These are phyloP conservation scores for Corapipo altera DNA, from an alignment of 2,113 vertebrate species.

Conservation along the genomic window DNA sequence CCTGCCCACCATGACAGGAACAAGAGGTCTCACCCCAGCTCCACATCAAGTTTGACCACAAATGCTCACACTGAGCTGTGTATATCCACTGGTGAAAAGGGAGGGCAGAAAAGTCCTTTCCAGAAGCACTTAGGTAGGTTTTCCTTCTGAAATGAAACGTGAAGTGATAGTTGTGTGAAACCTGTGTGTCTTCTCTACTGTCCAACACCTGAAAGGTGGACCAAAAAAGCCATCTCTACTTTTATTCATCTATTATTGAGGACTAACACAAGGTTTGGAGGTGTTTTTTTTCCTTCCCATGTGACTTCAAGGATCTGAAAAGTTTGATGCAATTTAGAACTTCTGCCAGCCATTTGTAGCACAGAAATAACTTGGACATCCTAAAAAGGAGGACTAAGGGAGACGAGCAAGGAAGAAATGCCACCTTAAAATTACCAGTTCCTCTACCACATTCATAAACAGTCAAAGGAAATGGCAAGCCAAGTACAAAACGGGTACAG, in stretches of 20 bases:
- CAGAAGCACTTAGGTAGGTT: not conserved
- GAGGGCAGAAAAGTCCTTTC: not conserved
- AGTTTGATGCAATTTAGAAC: not conserved
- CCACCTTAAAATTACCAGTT: not conserved
- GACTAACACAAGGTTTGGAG: not conserved
- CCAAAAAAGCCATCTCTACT: not conserved
- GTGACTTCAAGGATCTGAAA: not conserved
- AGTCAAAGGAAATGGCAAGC: not conserved
- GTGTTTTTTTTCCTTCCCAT: accelerated
- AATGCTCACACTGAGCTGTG: accelerated
- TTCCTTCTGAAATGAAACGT: not conserved
- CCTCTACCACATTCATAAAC: not conserved
- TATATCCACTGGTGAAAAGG: not conserved
- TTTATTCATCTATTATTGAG: not conserved
- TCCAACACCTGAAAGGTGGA: accelerated
- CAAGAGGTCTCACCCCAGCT: not conserved
- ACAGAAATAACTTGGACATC: not conserved
- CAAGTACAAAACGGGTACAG: not conserved
- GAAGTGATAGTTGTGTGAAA: not conserved
- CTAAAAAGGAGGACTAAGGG: not conserved
- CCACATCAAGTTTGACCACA: not conserved
- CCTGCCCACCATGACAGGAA: not conserved
- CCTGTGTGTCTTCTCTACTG: not conserved
- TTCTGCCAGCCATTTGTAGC: not conserved
- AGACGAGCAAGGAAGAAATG: not conserved